Base-by-base conservation (phyloP, 2,888 invertebrate species). In the Meliscaeva auricollis region DNA sequence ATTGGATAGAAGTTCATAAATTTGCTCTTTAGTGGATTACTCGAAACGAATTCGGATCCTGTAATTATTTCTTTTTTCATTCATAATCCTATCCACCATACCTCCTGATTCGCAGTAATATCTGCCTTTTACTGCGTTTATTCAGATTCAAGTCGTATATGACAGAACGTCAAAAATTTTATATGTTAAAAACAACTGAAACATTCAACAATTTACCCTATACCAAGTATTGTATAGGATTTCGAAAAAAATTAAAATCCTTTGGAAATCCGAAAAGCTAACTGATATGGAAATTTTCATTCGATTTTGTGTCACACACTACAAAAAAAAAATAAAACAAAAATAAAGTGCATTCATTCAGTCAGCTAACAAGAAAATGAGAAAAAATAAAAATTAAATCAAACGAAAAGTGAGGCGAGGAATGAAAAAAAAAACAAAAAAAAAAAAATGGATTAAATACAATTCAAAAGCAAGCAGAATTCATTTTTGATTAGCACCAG, bases 401-500 rank as follows among this genome's bases (percentile, higher is more conserved):
- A 60, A 54, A 35, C 13, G 15, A 22, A 1, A n/a, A 38, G 15
- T 26, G 26, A 26, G 26, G 26, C 26, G 4, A 26, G 26, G 26
- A 3, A 22, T 2, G 17, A 52, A 52, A 48, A 62, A 26, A 26
- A 26, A 26, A 26, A 26, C 3, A 22, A 5, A 30, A 52, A 52
- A 48, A 62, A 26, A 26, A 26, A 26, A 26, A 26, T 2, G 26
- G 4, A 26, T 26, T 32, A 70, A 44, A 64, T 35, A 66, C 32
- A 72, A 50, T 22, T 48, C 35, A 72, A 78, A 54, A 80, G 48
- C 50, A 6, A 56, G 41, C 46, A 2, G 64, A 56, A 81, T 81
- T 66, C 73, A 64, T 35, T 76, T 77, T 85, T 77, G 80, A 85
- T 81, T 81, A 85, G 85, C 56, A 76, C 38, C 52, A 50, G 32